These are phyloP conservation scores for Drosophila cardini DNA, from an alignment of 1,140 invertebrate species.

Conservation along the genomic window DNA sequence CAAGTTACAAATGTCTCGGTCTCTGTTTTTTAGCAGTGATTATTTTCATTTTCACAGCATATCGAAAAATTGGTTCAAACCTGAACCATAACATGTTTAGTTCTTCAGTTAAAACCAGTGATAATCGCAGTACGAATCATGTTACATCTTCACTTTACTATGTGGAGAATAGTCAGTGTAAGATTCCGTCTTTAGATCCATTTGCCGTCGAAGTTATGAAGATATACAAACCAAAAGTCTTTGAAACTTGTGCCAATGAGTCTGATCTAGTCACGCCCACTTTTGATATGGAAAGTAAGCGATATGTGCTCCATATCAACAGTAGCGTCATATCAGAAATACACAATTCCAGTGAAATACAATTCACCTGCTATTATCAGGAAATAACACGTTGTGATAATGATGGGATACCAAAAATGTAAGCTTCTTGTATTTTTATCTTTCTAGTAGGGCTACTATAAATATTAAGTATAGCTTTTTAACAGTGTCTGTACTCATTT, in stretches of 20 bases:
- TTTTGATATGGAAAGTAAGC: slow-evolving; percentile 37
- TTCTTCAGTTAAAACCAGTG: neutral
- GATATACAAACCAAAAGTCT: slow-evolving; percentile 31
- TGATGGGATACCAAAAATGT: slow-evolving; percentile 40
- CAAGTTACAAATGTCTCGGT: slow-evolving; percentile 12
- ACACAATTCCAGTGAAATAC: slow-evolving; percentile 43
- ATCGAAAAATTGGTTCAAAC: neutral
- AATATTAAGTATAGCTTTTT: neutral
- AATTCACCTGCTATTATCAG: slow-evolving; percentile 64
- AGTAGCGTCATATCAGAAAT: slow-evolving; percentile 25
- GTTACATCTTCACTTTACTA: slow-evolving; percentile 14
- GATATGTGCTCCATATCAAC: slow-evolving; percentile 58
- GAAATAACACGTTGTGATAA: slow-evolving; percentile 42
- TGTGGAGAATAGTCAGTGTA: slow-evolving; percentile 49
- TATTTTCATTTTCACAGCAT: neutral
- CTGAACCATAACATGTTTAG: neutral
- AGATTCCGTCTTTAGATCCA: slow-evolving; percentile 63
- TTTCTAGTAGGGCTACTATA: neutral
- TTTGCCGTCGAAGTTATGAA: slow-evolving; percentile 44
- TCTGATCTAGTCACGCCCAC: slow-evolving; percentile 55
- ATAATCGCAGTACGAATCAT: neutral
- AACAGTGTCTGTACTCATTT: neutral
- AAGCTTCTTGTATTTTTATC: slow-evolving; percentile 18
- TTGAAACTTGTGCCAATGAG: slow-evolving; percentile 62
- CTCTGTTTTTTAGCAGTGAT: neutral